Conservation (phyloP, 2,113 vertebrate genomes). For the Hassar affinis region DNA sequence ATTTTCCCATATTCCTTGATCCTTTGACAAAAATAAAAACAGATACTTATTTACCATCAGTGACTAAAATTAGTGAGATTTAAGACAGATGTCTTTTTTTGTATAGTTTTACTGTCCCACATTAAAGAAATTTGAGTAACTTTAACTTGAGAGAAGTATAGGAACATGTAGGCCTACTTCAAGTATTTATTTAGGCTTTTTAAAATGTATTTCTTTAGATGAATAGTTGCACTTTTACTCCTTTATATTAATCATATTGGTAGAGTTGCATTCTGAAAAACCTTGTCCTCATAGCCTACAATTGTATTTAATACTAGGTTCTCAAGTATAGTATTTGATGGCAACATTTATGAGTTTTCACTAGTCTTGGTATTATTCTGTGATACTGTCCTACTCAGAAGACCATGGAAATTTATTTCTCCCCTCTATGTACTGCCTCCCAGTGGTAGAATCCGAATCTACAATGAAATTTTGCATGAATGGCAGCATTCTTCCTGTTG, state of each 20-base stretch:
- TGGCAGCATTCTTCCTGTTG: not conserved
- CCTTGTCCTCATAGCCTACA: not conserved
- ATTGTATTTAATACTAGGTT: not conserved
- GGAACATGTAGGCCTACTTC: not conserved
- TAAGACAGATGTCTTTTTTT: not conserved
- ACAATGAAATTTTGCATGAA: constrained; percentile 26
- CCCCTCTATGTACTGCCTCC: constrained; percentile 35
- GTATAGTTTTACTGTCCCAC: not conserved
- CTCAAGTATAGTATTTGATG: not conserved
- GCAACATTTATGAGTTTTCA: not conserved
- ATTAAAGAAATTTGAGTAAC: not conserved
- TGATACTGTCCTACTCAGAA: no score
- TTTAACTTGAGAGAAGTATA: not conserved
- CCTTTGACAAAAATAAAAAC: not conserved
- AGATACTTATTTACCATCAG: not conserved
- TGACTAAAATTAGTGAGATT: not conserved
- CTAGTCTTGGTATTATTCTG: no score
- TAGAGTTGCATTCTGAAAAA: not conserved
- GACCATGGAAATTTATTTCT: not conserved
- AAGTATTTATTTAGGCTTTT: not conserved
- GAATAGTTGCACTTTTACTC: not conserved
- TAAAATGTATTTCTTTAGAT: not conserved
- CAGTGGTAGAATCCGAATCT: constrained; percentile 37
- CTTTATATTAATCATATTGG: not conserved
- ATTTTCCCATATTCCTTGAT: not conserved